phyloP scores from a whole-genome alignment of 1,140 invertebrate genomes.

The Drosophila parvula region DNA sequence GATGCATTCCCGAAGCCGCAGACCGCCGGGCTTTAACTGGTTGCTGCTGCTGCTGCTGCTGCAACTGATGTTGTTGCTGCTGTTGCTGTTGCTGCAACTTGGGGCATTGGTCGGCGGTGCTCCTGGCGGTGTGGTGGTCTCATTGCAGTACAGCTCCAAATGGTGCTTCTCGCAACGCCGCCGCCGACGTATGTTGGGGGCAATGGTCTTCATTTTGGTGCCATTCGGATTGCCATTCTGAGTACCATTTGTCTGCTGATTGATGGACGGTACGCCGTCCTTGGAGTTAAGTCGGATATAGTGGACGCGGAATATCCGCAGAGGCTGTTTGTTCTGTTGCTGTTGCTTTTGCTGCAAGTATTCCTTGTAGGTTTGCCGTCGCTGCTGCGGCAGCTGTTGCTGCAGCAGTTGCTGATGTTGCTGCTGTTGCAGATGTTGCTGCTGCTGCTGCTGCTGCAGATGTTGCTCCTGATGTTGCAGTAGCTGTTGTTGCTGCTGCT shows the following conservation, averaged over 20 bases:
- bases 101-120: conserved; percentile 7
- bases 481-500: conserved; percentile 31
- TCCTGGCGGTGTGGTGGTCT: conserved; percentile 28
- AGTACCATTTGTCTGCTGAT: conserved; percentile 38
- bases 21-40: conserved; percentile 58
- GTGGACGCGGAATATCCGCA: conserved; percentile 78
- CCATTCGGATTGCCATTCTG: conserved; percentile 44
- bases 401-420: conserved; percentile 50
- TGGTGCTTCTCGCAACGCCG: conserved; percentile 87
- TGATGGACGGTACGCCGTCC: conserved; percentile 63
- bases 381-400: conserved; percentile 57
- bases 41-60: conserved; percentile 17
- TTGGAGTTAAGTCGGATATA: conserved; percentile 78
- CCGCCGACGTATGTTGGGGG: conserved; percentile 86
- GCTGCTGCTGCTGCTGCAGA: conserved; percentile 35
- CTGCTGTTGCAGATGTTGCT: conserved; percentile 37
- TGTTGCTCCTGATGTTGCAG: conserved; percentile 7
- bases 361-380: conserved; percentile 69
- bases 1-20: conserved; percentile 67
- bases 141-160: conserved; percentile 85
- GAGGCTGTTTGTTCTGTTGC: conserved; percentile 55
- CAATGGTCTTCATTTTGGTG: conserved; percentile 87
- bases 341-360: conserved; percentile 72
- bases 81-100: conserved; percentile 7
- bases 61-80: conserved; percentile 10